phyloP scores from a whole-genome alignment of 2,888 invertebrate species.

The Maniola hyperantus region DNA sequence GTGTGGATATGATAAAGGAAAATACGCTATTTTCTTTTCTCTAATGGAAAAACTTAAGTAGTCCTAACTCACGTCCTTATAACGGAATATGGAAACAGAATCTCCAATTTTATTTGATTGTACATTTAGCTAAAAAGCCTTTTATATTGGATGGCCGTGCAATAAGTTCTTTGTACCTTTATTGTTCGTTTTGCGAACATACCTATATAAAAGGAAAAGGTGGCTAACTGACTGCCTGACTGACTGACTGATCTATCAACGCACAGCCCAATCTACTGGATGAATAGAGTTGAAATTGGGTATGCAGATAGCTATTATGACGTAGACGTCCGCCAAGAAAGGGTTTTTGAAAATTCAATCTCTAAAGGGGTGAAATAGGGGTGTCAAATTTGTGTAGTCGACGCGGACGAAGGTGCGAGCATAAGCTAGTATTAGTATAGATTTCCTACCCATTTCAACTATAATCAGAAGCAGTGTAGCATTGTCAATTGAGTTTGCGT shows the following conservation, averaged over 20 bases:
- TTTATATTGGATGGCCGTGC: conserved; percentile 17
- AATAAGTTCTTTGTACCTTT: conserved; percentile 8
- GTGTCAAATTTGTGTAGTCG: too few relatives aligned
- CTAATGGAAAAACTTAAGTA: conserved; percentile 30
- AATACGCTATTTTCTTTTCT: conserved; percentile 28
- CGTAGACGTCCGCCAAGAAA: too few relatives aligned
- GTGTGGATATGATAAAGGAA: conserved; percentile 17
- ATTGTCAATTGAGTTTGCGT: background rate
- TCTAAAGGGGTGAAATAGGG: too few relatives aligned
- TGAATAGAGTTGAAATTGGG: too few relatives aligned
- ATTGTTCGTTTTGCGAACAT: conserved; percentile 5
- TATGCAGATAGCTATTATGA: too few relatives aligned
- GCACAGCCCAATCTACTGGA: too few relatives aligned
- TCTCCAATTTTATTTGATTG: conserved; percentile 32
- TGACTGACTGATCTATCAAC: too few relatives aligned
- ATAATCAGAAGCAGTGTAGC: background rate
- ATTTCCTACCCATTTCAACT: conserved; percentile 8
- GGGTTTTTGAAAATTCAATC: too few relatives aligned
- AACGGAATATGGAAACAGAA: conserved; percentile 30
- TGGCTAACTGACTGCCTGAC: too few relatives aligned
- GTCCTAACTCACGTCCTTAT: conserved; percentile 30
- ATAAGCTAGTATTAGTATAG: too few relatives aligned
- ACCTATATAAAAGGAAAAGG: too few relatives aligned
- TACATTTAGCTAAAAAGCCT: conserved; percentile 28
- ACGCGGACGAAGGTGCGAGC: too few relatives aligned